Evolutionary conservation across 2,888 invertebrate genomes (phyloP).

Genomic region (Perizoma flavofasciatum): DNA sequence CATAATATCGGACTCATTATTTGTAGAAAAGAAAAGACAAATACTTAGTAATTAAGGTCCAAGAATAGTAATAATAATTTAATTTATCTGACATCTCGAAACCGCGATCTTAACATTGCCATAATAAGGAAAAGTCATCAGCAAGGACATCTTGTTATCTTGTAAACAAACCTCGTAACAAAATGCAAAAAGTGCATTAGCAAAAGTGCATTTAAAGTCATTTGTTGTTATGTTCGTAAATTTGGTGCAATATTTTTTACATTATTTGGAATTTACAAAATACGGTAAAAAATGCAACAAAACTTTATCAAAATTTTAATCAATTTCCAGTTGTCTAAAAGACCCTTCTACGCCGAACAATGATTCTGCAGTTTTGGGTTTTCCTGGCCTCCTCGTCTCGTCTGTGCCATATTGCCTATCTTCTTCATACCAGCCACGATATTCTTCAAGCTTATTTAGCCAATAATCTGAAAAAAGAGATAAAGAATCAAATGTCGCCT

Average conservation of each 20-base stretch:
- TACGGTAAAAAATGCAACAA: background rate
- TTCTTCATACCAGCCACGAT: slow-evolving; percentile 75
- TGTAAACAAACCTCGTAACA: background rate
- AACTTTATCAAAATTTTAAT: slow-evolving; percentile 36
- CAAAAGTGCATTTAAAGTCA: background rate
- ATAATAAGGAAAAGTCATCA: background rate
- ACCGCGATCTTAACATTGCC: background rate
- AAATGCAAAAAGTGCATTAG: background rate
- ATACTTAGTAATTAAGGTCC: too few species aligned
- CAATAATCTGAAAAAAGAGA: slow-evolving; percentile 47
- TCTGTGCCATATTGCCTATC: slow-evolving; percentile 75
- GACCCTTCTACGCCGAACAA: slow-evolving; percentile 78
- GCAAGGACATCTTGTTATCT: background rate
- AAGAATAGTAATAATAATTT: too few species aligned
- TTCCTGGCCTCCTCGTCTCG: slow-evolving; percentile 69
- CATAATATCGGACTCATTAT: too few species aligned
- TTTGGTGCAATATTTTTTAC: too few species aligned
- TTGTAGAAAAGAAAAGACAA: too few species aligned
- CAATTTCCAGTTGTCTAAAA: slow-evolving; percentile 68
- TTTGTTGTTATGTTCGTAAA: too few species aligned
- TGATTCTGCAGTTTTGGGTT: slow-evolving; percentile 70
- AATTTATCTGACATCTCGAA: too few species aligned
- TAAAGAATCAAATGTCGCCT: too few species aligned
- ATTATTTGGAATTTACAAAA: background rate
- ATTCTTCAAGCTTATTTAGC: slow-evolving; percentile 67